phyloP scores from a whole-genome alignment of 1,140 invertebrate genomes.

The Rhyzopertha dominica region DNA sequence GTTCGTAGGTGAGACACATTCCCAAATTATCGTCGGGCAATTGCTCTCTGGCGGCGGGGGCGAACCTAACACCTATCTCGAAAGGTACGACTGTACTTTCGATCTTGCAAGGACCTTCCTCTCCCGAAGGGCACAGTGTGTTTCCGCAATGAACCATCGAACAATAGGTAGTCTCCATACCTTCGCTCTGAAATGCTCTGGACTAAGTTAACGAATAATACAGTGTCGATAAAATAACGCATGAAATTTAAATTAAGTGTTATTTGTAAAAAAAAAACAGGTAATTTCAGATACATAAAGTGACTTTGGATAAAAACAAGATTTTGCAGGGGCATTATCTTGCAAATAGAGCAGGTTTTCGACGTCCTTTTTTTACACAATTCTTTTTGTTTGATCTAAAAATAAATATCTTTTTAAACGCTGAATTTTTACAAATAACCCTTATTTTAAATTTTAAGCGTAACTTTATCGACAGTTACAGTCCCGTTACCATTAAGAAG shows the following conservation, averaged over 20 bases:
- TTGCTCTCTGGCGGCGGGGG: constrained; percentile 54
- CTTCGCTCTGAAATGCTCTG: constrained; percentile 24
- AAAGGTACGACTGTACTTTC: constrained; percentile 73
- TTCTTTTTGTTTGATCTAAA: too few relatives aligned
- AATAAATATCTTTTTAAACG: too few relatives aligned
- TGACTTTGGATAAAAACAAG: too few relatives aligned
- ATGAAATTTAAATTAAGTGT: too few relatives aligned
- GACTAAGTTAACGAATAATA: constrained; percentile 1
- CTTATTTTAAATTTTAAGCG: constrained; percentile 10
- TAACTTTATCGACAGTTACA: too few relatives aligned
- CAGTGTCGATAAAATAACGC: too few relatives aligned
- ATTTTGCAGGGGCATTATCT: too few relatives aligned
- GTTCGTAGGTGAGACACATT: constrained; percentile 68
- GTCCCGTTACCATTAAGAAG: constrained; percentile 63
- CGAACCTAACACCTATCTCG: constrained; percentile 71
- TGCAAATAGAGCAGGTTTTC: too few relatives aligned
- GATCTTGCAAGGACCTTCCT: constrained; percentile 57
- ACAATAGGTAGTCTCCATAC: constrained; percentile 52
- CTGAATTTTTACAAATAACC: too few relatives aligned
- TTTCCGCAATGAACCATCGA: constrained; percentile 71
- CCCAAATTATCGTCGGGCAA: constrained; percentile 74
- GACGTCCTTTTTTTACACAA: too few relatives aligned
- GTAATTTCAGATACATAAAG: too few relatives aligned
- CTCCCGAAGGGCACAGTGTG: constrained; percentile 58
- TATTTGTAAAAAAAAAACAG: too few relatives aligned